Percentiles rank a stretch among this genome's conserved stretches.
Conservation (phyloP, 1,140 invertebrate species). For the Ceratina australensis region DNA sequence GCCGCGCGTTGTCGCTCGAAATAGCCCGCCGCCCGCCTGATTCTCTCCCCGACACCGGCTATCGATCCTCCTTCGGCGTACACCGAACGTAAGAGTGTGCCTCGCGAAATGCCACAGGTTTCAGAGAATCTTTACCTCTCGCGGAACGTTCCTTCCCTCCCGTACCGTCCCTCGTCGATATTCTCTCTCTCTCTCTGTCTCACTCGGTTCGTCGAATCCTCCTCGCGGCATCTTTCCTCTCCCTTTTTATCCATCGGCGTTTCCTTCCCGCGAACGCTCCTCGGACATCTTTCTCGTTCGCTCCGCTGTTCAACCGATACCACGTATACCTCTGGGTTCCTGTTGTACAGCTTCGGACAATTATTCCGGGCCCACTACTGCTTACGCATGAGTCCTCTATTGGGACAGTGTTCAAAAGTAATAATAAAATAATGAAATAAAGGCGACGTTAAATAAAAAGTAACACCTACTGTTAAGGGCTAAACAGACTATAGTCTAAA, state of each 20-base stretch:
- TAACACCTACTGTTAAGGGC: too few species aligned
- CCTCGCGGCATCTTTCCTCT: slow-evolving; percentile 3
- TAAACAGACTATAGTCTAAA: too few species aligned
- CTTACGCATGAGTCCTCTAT: too few species aligned
- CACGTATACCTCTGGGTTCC: not conserved
- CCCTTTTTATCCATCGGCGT: slow-evolving; percentile 17
- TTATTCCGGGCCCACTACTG: too few species aligned
- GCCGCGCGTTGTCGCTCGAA: slow-evolving; percentile 42
- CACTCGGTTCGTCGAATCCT: not conserved
- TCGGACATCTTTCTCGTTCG: slow-evolving; percentile 2
- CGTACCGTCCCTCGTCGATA: not conserved
- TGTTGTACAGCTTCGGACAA: too few species aligned
- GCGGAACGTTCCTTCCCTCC: slow-evolving; percentile 34
- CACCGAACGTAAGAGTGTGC: slow-evolving; percentile 49
- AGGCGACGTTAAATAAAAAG: too few species aligned
- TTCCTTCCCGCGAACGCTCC: slow-evolving; percentile 23
- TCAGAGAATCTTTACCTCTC: slow-evolving; percentile 62
- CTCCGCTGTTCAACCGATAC: slow-evolving; percentile 37
- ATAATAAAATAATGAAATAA: too few species aligned
- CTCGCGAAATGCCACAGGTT: slow-evolving; percentile 69
- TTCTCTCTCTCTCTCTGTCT: not conserved
- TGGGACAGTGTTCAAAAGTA: too few species aligned
- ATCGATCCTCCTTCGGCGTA: slow-evolving; percentile 61
- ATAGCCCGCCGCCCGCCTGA: slow-evolving; percentile 56
- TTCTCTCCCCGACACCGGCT: slow-evolving; percentile 57